phyloP scores from a whole-genome alignment of 1,140 invertebrate genomes.

The Eciton burchellii region DNA sequence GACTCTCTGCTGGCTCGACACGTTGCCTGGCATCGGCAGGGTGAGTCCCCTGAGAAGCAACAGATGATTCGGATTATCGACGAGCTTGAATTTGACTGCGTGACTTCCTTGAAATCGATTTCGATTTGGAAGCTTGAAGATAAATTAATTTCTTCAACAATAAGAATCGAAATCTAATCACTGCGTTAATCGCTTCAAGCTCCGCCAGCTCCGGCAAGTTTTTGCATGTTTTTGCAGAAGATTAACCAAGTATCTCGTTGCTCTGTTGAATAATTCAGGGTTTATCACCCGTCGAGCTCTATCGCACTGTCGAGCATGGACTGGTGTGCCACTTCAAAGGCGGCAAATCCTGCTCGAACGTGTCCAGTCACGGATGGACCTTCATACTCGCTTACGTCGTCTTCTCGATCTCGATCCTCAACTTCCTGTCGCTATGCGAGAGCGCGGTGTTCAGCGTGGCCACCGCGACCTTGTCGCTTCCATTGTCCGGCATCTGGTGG shows the following conservation, averaged over 20 bases:
- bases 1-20: slow-evolving; percentile 84
- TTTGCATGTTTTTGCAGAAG: not conserved
- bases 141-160: too few relatives aligned
- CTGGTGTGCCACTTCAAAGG: slow-evolving; percentile 79
- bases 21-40: slow-evolving; percentile 84
- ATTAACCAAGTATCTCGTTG: not conserved
- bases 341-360: slow-evolving; percentile 78
- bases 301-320: slow-evolving; percentile 75
- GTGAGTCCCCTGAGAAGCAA: slow-evolving; percentile 75
- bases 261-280: slow-evolving; percentile 64
- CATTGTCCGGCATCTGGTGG: slow-evolving; percentile 87
- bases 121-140: not conserved
- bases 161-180: too few relatives aligned
- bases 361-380: slow-evolving; percentile 85
- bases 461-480: slow-evolving; percentile 85
- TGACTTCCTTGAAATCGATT: too few relatives aligned
- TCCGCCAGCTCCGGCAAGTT: too few relatives aligned
- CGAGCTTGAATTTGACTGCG: not conserved
- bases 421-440: slow-evolving; percentile 86
- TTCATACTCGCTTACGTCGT: slow-evolving; percentile 84
- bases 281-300: slow-evolving; percentile 76
- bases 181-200: too few relatives aligned
- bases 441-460: slow-evolving; percentile 87
- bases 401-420: slow-evolving; percentile 84
- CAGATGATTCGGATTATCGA: not conserved